A percentile compares a stretch with the other conserved stretches of the same genome.
Evolutionary conservation across 2,113 vertebrate genomes (phyloP).

Genomic region (Periophthalmodon schlosseri): DNA sequence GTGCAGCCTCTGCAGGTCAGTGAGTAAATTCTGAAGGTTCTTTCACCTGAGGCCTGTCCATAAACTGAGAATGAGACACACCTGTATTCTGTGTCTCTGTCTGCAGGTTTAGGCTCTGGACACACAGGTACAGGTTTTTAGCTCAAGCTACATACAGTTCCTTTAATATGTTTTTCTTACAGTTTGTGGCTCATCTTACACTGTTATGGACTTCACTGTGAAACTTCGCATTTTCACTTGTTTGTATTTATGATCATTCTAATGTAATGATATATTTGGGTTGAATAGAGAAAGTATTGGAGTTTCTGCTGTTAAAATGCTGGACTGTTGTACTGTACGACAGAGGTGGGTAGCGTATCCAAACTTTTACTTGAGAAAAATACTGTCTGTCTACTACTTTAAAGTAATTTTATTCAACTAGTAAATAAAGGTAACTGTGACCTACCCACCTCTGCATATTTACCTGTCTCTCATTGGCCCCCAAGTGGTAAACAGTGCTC

Average conservation of each 20-base stretch:
- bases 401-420: too few species aligned
- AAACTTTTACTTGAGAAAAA: too few species aligned
- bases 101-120: too few species aligned
- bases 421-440: not conserved
- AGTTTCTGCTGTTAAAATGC: slow-evolving; percentile 21
- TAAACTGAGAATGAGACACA: too few species aligned
- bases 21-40: too few species aligned
- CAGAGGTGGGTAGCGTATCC: not conserved
- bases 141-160: too few species aligned
- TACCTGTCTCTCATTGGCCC: not conserved
- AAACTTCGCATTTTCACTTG: slow-evolving; percentile 40
- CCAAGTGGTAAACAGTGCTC: not conserved
- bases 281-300: slow-evolving; percentile 13
- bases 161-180: not conserved
- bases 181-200: slow-evolving; percentile 17
- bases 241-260: slow-evolving; percentile 33
- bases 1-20: too few species aligned
- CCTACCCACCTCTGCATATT: not conserved
- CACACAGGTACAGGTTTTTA: too few species aligned
- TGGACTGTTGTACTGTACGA: slow-evolving; percentile 22
- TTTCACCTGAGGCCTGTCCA: too few species aligned
- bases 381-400: not conserved
- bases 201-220: slow-evolving; percentile 46
- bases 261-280: slow-evolving; percentile 20
- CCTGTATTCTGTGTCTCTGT: too few species aligned